phyloP scores from a whole-genome alignment of 1,140 invertebrate species.

The Adelges cooleyi region DNA sequence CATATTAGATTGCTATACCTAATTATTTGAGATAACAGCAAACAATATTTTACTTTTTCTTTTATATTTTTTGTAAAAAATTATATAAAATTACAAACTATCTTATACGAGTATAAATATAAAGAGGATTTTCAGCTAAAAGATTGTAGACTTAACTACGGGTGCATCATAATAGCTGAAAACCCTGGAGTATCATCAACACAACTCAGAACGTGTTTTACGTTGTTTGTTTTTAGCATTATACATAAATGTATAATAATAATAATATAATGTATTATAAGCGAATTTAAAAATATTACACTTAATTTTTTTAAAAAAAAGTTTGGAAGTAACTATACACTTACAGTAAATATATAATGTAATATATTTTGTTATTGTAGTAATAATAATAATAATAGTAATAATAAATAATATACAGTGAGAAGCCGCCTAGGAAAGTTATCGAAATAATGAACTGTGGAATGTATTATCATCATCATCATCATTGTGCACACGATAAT shows the following conservation, averaged over 20 bases:
- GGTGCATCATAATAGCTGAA: too few species aligned
- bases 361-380: too few species aligned
- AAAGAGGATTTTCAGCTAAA: too few species aligned
- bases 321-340: conserved; percentile 14
- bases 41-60: neutral
- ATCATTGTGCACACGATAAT: neutral
- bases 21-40: conserved; percentile 7
- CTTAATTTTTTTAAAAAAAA: neutral
- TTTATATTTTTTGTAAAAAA: conserved; percentile 1
- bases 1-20: neutral
- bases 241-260: too few species aligned
- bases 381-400: neutral
- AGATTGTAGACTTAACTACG: too few species aligned
- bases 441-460: neutral
- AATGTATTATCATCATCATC: too few species aligned
- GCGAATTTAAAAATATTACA: neutral
- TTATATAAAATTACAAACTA: conserved; percentile 21
- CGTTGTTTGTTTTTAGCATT: too few species aligned
- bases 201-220: too few species aligned
- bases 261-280: too few species aligned
- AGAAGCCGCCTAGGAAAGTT: conserved; percentile 5
- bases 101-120: too few species aligned
- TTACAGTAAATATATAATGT: neutral
- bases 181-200: too few species aligned
- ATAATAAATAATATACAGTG: conserved; percentile 11